Percentiles rank a stretch among this genome's conserved stretches.
phyloP scores from a whole-genome alignment of 2,113 vertebrate species.

The Osmerus eperlanus region DNA sequence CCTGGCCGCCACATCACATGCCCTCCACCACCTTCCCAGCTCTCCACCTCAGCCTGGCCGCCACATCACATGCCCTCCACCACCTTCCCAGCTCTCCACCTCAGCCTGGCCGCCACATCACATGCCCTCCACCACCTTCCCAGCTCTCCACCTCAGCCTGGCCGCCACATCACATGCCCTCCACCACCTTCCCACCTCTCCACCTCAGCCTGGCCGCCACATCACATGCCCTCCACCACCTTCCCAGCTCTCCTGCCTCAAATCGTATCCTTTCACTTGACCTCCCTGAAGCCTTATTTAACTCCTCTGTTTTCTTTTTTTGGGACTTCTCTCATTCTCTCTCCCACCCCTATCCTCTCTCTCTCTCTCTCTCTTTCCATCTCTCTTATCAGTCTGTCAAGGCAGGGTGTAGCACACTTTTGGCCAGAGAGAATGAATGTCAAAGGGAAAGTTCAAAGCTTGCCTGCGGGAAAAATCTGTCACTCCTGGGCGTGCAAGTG shows the following conservation, averaged over 20 bases:
- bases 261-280: constrained; percentile 17
- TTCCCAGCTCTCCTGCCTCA: neutral
- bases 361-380: constrained; percentile 11
- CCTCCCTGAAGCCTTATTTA: neutral
- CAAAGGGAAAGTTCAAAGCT: constrained; percentile 40
- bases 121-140: no score
- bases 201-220: no score
- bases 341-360: constrained; percentile 20
- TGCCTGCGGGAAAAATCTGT: constrained; percentile 28
- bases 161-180: no score
- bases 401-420: neutral
- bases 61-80: no score
- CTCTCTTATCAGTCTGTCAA: neutral
- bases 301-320: constrained; percentile 3
- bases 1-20: no score
- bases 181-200: no score
- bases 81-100: no score
- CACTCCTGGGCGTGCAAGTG: constrained; percentile 2
- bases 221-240: no score
- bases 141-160: no score
- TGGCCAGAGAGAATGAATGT: constrained; percentile 10
- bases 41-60: no score
- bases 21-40: no score
- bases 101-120: no score
- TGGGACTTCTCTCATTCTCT: constrained; percentile 11